phyloP scores from a whole-genome alignment of 1,140 invertebrate species.

The Semibalanus balanoides region DNA sequence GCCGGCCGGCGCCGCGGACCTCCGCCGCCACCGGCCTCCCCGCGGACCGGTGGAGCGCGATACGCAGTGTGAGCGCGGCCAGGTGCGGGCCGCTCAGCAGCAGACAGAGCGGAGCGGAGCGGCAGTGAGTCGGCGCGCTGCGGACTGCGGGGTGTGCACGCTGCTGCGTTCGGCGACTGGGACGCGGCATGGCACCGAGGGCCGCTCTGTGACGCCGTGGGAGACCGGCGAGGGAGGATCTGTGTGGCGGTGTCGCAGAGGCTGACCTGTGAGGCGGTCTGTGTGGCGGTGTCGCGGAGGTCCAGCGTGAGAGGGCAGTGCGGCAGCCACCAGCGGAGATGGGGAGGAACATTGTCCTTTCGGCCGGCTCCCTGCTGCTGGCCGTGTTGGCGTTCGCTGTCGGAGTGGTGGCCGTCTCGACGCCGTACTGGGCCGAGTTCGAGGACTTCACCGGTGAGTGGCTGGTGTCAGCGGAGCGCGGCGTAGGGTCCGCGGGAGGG shows the following conservation, averaged over 20 bases:
- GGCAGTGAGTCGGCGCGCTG: too few relatives aligned
- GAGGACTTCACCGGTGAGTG: not conserved
- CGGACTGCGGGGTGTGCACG: too few relatives aligned
- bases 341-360: not conserved
- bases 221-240: not conserved
- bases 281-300: too few relatives aligned
- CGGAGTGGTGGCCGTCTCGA: not conserved
- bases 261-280: not conserved
- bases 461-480: too few relatives aligned
- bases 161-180: too few relatives aligned
- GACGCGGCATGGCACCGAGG: too few relatives aligned
- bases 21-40: not conserved
- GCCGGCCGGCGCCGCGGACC: too few relatives aligned
- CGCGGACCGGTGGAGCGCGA: not conserved
- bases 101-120: too few relatives aligned
- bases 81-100: not conserved
- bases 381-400: not conserved
- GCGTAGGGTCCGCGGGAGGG: too few relatives aligned
- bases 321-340: not conserved
- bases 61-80: not conserved
- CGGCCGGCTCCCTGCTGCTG: not conserved
- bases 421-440: not conserved
- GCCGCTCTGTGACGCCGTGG: too few relatives aligned
- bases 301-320: too few relatives aligned
- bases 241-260: not conserved